Evolutionary conservation across 2,888 invertebrate species (phyloP).

Genomic region (Pristionchus exspectatus): DNA sequence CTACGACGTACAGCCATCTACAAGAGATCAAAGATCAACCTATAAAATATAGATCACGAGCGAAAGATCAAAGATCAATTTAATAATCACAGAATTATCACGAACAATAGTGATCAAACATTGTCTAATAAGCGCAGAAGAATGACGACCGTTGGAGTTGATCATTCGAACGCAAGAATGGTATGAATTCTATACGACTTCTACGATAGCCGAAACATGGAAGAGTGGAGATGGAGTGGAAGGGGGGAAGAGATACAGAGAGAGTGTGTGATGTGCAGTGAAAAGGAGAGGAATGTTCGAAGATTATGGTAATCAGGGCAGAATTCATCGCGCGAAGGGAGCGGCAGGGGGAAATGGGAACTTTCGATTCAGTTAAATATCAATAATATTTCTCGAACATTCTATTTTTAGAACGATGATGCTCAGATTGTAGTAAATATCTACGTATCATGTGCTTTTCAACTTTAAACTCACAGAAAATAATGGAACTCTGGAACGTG

Average conservation of each 20-base stretch:
- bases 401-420: neutral
- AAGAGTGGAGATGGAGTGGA: neutral
- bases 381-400: neutral
- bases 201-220: neutral
- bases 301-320: conserved; percentile 30
- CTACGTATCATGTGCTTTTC: neutral
- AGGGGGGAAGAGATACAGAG: neutral
- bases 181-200: neutral
- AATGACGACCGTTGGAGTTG: no score
- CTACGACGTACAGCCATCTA: neutral
- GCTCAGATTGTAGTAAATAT: neutral
- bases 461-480: neutral
- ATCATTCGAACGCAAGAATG: no score
- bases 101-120: no score
- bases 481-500: neutral
- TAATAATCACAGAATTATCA: no score
- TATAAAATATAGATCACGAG: neutral
- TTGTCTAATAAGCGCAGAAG: no score
- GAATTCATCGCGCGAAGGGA: neutral
- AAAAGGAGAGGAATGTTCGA: conserved; percentile 23
- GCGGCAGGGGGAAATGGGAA: neutral
- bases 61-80: neutral
- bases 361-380: neutral
- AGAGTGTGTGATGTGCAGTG: neutral
- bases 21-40: neutral